phyloP scores from a whole-genome alignment of 2,113 vertebrate genomes.

The Takifugu flavidus region DNA sequence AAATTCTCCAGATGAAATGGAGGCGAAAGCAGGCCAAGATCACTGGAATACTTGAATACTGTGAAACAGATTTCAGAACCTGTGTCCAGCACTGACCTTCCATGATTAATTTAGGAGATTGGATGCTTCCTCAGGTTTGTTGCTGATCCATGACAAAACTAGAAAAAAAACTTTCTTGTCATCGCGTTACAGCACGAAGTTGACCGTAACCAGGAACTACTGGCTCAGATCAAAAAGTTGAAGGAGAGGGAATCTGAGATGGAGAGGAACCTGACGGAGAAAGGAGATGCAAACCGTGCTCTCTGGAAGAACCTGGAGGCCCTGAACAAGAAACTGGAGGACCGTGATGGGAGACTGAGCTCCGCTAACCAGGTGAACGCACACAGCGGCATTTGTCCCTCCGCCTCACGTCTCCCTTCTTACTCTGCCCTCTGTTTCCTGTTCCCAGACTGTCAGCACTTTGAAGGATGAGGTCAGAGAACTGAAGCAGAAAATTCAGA shows the following conservation, averaged over 20 bases:
- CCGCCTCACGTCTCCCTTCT: constrained; percentile 1
- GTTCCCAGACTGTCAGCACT: constrained; percentile 71
- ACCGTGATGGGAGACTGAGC: constrained; percentile 78
- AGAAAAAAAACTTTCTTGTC: background rate
- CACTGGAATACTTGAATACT: background rate
- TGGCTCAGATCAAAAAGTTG: constrained; percentile 79
- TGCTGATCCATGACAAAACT: too few relatives aligned
- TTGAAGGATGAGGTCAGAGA: constrained; percentile 86
- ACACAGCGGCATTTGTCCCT: background rate
- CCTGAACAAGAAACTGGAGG: constrained; percentile 79
- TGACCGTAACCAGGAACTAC: constrained; percentile 87
- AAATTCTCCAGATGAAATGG: background rate
- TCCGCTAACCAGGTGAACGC: constrained; percentile 81
- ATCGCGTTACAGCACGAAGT: constrained; percentile 78
- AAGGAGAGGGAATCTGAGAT: constrained; percentile 80
- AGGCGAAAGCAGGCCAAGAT: background rate
- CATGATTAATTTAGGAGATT: too few relatives aligned
- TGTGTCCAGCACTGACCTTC: too few relatives aligned
- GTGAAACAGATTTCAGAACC: background rate
- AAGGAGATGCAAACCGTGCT: constrained; percentile 75
- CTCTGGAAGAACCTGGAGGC: constrained; percentile 79
- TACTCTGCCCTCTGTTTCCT: constrained; percentile 10
- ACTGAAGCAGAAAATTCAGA: constrained; percentile 83
- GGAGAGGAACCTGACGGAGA: constrained; percentile 77
- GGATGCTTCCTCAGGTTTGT: too few relatives aligned